Conservation (phyloP, 2,113 vertebrate genomes). For the Australoheros scitulus region DNA sequence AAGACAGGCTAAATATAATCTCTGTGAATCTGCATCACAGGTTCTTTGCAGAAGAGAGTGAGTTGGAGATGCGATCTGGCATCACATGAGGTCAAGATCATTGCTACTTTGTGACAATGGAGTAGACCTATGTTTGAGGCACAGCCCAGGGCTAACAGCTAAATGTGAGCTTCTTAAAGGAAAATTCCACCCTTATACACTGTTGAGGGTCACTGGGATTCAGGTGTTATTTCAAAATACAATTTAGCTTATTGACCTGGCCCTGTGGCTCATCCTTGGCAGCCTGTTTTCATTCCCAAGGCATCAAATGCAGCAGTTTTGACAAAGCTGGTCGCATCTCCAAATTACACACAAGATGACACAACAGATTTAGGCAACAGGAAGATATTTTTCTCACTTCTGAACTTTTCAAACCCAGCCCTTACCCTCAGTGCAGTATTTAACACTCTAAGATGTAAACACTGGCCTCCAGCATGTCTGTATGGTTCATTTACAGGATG, state of each 20-base stretch:
- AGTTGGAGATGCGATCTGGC: slow-evolving; percentile 42
- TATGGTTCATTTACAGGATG: not conserved
- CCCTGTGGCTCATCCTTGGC: not conserved
- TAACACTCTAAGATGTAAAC: not conserved
- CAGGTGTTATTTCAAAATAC: not conserved
- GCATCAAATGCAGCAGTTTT: not conserved
- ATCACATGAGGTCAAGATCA: slow-evolving; percentile 63
- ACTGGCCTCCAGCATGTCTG: not conserved
- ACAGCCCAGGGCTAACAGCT: slow-evolving; percentile 41
- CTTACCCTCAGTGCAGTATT: not conserved
- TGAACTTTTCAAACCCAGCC: not conserved
- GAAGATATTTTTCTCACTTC: not conserved
- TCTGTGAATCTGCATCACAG: slow-evolving; percentile 69
- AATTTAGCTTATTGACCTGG: not conserved
- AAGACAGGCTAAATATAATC: slow-evolving; percentile 74
- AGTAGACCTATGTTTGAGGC: slow-evolving; percentile 24
- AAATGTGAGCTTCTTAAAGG: slow-evolving; percentile 47
- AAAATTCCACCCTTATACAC: slow-evolving; percentile 38
- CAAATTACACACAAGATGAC: not conserved
- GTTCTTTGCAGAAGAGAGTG: slow-evolving; percentile 48
- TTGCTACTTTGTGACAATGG: slow-evolving; percentile 36
- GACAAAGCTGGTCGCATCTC: not conserved
- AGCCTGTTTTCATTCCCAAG: not conserved
- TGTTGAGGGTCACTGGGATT: not conserved
- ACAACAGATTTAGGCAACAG: not conserved